phyloP scores from a whole-genome alignment of 2,888 invertebrate genomes.

The Ichneumon xanthorius region DNA sequence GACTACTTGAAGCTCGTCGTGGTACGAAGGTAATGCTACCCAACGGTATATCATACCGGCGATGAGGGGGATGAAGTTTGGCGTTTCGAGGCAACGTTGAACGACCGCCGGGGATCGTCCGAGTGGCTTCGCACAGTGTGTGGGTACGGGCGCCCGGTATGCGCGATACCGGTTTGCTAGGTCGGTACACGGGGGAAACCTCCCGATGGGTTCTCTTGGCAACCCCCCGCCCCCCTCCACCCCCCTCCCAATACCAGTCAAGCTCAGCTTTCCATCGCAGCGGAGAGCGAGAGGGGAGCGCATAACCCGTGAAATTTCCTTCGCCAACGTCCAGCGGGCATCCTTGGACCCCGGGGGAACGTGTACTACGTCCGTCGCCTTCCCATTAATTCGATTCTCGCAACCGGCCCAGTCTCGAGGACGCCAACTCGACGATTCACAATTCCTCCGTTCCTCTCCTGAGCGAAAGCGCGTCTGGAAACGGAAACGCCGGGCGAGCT shows the following conservation, averaged over 20 bases:
- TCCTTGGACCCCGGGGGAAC: neutral
- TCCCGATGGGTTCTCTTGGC: conserved; percentile 1
- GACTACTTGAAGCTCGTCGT: conserved; percentile 9
- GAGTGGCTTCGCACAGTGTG: conserved; percentile 4
- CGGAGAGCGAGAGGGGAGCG: conserved; percentile 31
- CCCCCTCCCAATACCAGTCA: neutral
- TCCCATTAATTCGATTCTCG: conserved; percentile 45
- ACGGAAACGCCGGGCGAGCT: conserved; percentile 5
- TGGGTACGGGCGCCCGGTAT: neutral
- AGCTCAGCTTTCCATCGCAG: conserved; percentile 53
- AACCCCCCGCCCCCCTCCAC: neutral
- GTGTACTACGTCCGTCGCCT: conserved; percentile 37
- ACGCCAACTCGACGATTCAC: conserved; percentile 47
- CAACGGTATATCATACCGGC: conserved; percentile 4
- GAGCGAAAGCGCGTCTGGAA: conserved; percentile 17
- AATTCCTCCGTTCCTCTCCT: conserved; percentile 13
- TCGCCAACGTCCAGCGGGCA: conserved; percentile 29
- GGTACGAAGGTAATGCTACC: conserved; percentile 13
- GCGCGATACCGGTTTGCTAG: conserved; percentile 2
- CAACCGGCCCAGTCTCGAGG: conserved; percentile 30
- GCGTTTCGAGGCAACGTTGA: conserved; percentile 6
- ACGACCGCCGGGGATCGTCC: conserved; percentile 8
- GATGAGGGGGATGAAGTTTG: conserved; percentile 9
- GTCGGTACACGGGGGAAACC: neutral
- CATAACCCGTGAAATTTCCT: conserved; percentile 62